Evolutionary conservation across 2,797 vertebrate genomes (phyloP).

Genomic region (Phoeniculus purpureus): DNA sequence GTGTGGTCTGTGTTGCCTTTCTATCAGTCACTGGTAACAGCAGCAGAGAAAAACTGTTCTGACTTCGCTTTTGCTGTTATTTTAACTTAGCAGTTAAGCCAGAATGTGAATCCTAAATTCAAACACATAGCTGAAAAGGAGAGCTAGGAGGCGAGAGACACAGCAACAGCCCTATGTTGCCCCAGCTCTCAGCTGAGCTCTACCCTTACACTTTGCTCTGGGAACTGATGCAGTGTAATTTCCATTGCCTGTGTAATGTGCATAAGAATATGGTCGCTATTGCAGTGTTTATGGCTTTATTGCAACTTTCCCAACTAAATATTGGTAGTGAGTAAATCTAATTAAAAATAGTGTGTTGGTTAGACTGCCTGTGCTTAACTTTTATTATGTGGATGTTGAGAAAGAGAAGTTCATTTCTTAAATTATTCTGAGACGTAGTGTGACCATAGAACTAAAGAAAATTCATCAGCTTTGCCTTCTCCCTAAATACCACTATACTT

Average conservation of each 20-base stretch:
- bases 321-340: not conserved
- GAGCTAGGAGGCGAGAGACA: accelerated
- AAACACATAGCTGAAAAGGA: accelerated
- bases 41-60: not conserved
- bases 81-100: not conserved
- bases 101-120: not conserved
- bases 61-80: not conserved
- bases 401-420: not conserved
- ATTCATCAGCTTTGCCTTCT: not conserved
- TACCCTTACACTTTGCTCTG: not conserved
- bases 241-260: not conserved
- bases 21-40: not conserved
- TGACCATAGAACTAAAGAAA: not conserved
- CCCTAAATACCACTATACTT: not conserved
- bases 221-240: not conserved
- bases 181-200: not conserved
- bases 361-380: not conserved
- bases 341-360: not conserved
- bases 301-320: not conserved
- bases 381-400: not conserved
- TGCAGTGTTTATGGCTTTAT: not conserved
- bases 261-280: not conserved
- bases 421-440: not conserved
- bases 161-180: accelerated
- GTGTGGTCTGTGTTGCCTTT: not conserved